phyloP scores from a whole-genome alignment of 2,888 invertebrate genomes.

The Chrysolina oricalcia region DNA sequence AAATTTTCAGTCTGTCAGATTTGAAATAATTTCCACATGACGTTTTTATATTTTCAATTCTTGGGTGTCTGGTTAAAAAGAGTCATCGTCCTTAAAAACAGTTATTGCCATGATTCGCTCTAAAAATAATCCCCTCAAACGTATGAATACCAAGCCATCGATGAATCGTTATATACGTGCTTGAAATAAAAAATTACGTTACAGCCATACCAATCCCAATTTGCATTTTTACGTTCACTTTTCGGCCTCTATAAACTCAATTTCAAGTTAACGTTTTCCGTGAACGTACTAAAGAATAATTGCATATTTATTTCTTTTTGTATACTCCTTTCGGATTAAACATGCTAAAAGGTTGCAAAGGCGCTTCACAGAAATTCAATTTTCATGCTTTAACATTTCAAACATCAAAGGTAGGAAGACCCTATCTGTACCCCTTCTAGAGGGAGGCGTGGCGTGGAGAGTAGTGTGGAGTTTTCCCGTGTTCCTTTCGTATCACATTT shows the following conservation, averaged over 20 bases:
- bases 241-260: constrained; percentile 58
- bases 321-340: constrained; percentile 64
- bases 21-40: too few species aligned
- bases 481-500: constrained; percentile 60
- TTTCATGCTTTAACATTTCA: constrained; percentile 66
- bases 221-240: constrained; percentile 42
- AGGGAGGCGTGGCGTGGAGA: constrained; percentile 15
- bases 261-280: constrained; percentile 57
- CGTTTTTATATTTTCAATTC: too few species aligned
- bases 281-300: constrained; percentile 60
- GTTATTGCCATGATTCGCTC: neutral
- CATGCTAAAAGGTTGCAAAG: constrained; percentile 66
- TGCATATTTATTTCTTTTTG: constrained; percentile 65
- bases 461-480: constrained; percentile 25
- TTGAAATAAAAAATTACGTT: constrained; percentile 37
- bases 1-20: too few species aligned
- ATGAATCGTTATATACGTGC: constrained; percentile 32
- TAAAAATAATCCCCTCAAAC: neutral
- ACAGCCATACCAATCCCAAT: constrained; percentile 43
- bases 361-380: constrained; percentile 66
- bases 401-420: constrained; percentile 66
- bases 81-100: too few species aligned
- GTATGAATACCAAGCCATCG: constrained; percentile 30
- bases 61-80: too few species aligned
- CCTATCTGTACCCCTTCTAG: constrained; percentile 61